These are phyloP conservation scores for Gorsachius goisagi DNA, from an alignment of 2,113 vertebrate species.

Conservation along the genomic window DNA sequence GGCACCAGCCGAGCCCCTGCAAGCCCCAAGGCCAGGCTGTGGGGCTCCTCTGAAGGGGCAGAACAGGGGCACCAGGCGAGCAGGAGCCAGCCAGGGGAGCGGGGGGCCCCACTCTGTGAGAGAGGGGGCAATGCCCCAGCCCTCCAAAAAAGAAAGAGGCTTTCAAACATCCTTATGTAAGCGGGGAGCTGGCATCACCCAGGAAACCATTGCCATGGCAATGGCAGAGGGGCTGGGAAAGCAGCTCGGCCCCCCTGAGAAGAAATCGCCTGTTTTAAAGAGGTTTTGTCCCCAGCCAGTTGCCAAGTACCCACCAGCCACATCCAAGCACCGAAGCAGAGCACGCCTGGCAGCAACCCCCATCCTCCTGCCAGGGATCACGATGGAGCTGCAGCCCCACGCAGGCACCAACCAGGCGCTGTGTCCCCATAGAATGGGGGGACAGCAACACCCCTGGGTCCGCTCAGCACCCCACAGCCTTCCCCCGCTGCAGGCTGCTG, in stretches of 20 bases:
- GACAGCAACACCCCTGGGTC: neutral
- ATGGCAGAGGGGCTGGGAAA: slow-evolving; percentile 56
- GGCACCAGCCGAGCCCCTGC: fast-evolving
- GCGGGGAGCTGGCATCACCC: slow-evolving; percentile 38
- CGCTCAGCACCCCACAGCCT: fast-evolving
- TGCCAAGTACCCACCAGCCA: neutral
- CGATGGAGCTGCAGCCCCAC: neutral
- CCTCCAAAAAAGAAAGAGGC: slow-evolving; percentile 11
- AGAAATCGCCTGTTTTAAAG: slow-evolving; percentile 46
- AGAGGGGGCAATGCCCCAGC: neutral
- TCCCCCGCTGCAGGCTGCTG: neutral
- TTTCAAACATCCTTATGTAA: slow-evolving; percentile 58
- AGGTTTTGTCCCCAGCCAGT: neutral
- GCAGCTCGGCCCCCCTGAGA: slow-evolving; percentile 34
- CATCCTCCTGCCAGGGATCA: neutral
- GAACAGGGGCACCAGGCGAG: neutral
- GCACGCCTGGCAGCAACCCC: neutral
- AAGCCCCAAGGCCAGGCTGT: fast-evolving
- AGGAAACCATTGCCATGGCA: slow-evolving; percentile 69
- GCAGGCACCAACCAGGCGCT: neutral
- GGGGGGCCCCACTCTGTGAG: neutral
- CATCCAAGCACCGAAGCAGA: neutral
- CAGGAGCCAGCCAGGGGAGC: neutral
- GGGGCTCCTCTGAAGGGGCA: neutral
- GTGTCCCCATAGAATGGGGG: fast-evolving